phyloP scores from a whole-genome alignment of 35 echinoderm and acorn worm species.

The Apostichopus parvimensis region DNA sequence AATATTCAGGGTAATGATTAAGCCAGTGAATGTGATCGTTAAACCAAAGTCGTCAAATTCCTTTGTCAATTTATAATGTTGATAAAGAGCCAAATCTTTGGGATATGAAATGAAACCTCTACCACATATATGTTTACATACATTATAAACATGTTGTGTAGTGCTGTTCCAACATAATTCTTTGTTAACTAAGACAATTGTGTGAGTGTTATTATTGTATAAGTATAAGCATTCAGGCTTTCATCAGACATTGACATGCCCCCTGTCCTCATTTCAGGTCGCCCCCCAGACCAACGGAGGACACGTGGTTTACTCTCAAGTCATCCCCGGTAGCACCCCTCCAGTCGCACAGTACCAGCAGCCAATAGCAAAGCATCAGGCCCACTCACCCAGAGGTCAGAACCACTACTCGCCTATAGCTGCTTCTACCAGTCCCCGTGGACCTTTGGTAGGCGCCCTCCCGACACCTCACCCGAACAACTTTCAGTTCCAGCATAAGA shows the following conservation, averaged over 20 bases:
- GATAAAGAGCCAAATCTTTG: slow-evolving; percentile 53
- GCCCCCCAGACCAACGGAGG: slow-evolving; percentile 30
- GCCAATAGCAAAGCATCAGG: slow-evolving; percentile 28
- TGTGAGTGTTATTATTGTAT: too few relatives aligned
- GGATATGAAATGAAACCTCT: slow-evolving; percentile 38
- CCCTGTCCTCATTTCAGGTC: background rate
- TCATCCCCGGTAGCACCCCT: background rate
- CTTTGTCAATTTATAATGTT: slow-evolving; percentile 12
- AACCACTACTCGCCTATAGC: slow-evolving; percentile 38
- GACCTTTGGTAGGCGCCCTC: slow-evolving; percentile 16
- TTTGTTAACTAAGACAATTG: background rate
- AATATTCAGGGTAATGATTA: too few relatives aligned
- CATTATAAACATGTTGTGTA: background rate
- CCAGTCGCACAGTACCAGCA: slow-evolving; percentile 34
- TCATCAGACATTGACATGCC: too few relatives aligned
- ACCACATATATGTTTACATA: background rate
- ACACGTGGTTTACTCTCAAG: slow-evolving; percentile 21
- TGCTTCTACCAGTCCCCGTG: slow-evolving; percentile 36
- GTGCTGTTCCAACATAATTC: slow-evolving; percentile 31
- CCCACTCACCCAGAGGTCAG: slow-evolving; percentile 25
- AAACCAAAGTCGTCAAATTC: slow-evolving; percentile 56
- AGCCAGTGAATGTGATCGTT: background rate
- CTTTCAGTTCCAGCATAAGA: slow-evolving; percentile 38
- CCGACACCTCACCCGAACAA: slow-evolving; percentile 27
- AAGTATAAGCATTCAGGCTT: too few relatives aligned